Percentiles rank a stretch among this genome's conserved stretches.
Evolutionary conservation across 2,797 vertebrate genomes (phyloP).

Genomic region (Halcyon leucocephala): DNA sequence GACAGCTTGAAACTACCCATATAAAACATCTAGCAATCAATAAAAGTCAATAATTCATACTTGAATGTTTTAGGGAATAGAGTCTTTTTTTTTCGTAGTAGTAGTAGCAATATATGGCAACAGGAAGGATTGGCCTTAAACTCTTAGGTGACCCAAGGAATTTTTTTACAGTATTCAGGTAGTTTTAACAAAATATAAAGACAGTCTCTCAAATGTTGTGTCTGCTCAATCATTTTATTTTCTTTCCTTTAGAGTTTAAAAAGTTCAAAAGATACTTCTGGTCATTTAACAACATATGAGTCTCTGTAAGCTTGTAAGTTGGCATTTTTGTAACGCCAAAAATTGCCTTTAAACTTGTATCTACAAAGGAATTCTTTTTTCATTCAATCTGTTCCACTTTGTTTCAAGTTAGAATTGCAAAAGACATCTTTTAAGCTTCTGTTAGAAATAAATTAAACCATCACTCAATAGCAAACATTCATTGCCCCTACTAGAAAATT

Average conservation of each 20-base stretch:
- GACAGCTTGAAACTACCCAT: neutral
- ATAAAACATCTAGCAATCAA: neutral
- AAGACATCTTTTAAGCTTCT: slow-evolving; percentile 50
- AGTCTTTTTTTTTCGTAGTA: neutral
- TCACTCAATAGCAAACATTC: slow-evolving; percentile 55
- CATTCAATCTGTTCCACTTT: neutral
- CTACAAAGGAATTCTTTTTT: neutral
- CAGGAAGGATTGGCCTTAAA: neutral
- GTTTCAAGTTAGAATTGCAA: slow-evolving; percentile 32
- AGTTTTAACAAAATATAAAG: neutral
- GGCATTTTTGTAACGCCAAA: neutral
- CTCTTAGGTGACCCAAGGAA: neutral
- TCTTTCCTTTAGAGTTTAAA: neutral
- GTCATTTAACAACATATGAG: neutral
- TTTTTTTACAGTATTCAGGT: neutral
- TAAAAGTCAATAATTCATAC: neutral
- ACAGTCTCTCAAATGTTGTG: neutral
- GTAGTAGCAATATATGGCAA: neutral
- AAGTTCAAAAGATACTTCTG: neutral
- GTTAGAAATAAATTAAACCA: slow-evolving; percentile 73
- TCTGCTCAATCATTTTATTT: neutral
- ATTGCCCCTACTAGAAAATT: slow-evolving; percentile 44
- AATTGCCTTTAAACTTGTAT: neutral
- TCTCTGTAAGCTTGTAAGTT: neutral
- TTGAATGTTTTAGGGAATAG: neutral